Evolutionary conservation across 2,797 vertebrate genomes (phyloP).

Genomic region (Dendrocincla tyrannina): DNA sequence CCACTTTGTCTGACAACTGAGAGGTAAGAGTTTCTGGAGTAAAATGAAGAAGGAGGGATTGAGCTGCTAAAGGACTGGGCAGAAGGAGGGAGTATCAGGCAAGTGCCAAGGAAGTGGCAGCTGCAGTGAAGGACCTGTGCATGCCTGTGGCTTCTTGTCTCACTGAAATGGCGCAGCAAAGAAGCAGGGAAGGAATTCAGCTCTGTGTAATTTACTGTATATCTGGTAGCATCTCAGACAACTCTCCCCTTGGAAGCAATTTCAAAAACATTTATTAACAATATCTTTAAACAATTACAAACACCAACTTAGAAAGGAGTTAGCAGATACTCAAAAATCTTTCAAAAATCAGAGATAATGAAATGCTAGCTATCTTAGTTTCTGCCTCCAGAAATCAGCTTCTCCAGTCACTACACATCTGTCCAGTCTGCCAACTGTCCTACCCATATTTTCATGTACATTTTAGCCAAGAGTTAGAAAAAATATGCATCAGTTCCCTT

Average conservation of each 20-base stretch:
- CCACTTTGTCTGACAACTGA: background rate
- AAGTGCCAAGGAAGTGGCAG: background rate
- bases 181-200: background rate
- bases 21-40: background rate
- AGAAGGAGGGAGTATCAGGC: background rate
- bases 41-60: background rate
- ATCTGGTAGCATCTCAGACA: background rate
- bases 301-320: background rate
- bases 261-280: background rate
- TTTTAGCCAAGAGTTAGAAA: background rate
- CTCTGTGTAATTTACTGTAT: background rate
- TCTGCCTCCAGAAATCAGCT: background rate
- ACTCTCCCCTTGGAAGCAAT: background rate
- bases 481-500: background rate
- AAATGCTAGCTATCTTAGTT: background rate
- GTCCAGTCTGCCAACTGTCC: background rate
- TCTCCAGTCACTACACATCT: background rate
- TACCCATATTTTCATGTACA: background rate
- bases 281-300: background rate
- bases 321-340: background rate
- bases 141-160: slow-evolving; percentile 41
- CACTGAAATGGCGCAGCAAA: background rate
- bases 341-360: background rate
- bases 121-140: background rate
- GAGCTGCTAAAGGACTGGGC: background rate